Evolutionary conservation across 2,113 vertebrate genomes (phyloP), one percentile per base, ranked within the genome.

Genomic region (Macroglossus sobrinus): DNA sequence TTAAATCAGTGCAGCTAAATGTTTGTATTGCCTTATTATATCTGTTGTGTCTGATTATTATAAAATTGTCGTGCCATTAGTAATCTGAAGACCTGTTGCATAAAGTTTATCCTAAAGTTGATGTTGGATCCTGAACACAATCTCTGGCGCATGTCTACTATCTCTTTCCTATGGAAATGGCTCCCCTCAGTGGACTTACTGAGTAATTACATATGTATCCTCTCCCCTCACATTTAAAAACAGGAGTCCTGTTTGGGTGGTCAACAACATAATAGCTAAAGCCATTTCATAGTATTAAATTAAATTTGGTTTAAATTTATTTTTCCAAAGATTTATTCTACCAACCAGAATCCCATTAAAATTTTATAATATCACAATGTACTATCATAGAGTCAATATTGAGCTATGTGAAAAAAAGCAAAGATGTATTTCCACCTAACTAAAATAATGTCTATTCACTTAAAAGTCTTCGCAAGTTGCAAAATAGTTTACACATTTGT

Each of bases 151-250:
- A 0, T 1, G 0, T 40, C 71, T 68, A 11, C 66, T 68, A 12
- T 57, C 4, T 74, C 64, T 97, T 97, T 74, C 33, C 82, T 94
- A 1, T 94, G 97, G 84, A 92, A 97, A 96, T 93, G 91, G 97
- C 98, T 96, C 98, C 98, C 53, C 97, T 63, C 43, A 93, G 98
- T 98, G 98, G 98, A 92, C 16, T 35, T 24, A 43, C 1, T 30
- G 0, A 7, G 82, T 33, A 91, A 98, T 82, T 92, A 22, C 75
- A 94, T 12, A 30, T 43, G 16, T 33, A 11, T 3, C 78, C 38
- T 92, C 21, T 12, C 4, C 14, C 22, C 15, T 61, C 13, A 7
- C 33, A 19, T 33, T 76, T 33, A 63, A 80, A 15, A 71, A 59
- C n/a, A 40, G 10, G 24, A 57, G 21, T 33, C 24, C 13, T 9